phyloP scores from a whole-genome alignment of 2,888 invertebrate genomes.

The Platypus cylindrus region DNA sequence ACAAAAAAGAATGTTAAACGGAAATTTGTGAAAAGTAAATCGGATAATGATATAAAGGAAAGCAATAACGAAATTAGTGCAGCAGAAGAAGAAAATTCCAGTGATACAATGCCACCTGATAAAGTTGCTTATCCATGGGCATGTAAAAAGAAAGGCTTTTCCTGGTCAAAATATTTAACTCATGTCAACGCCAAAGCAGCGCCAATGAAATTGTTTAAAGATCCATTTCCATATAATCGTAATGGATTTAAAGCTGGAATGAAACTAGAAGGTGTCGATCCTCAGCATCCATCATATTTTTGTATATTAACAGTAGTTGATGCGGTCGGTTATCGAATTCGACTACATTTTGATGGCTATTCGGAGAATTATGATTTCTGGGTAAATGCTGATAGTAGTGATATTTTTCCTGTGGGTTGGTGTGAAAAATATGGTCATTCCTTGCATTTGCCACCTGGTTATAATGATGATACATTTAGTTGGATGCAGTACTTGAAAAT shows the following conservation, averaged over 20 bases:
- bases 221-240: conserved; percentile 61
- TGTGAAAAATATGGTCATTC: conserved; percentile 71
- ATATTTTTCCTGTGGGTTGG: conserved; percentile 91
- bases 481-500: conserved; percentile 76
- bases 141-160: conserved; percentile 59
- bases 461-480: conserved; percentile 50
- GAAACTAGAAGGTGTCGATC: conserved; percentile 90
- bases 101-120: conserved; percentile 30
- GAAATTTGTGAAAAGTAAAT: conserved; percentile 23
- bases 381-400: conserved; percentile 83
- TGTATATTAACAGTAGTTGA: conserved; percentile 80
- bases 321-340: conserved; percentile 67
- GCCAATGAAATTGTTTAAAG: conserved; percentile 64
- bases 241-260: conserved; percentile 73
- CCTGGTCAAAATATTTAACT: conserved; percentile 65
- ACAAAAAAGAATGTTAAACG: conserved; percentile 27
- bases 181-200: conserved; percentile 61
- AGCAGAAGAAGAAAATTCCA: conserved; percentile 27
- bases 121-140: conserved; percentile 51
- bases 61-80: conserved; percentile 19
- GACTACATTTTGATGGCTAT: conserved; percentile 87
- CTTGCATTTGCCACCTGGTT: conserved; percentile 67
- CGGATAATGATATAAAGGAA: conserved; percentile 16
- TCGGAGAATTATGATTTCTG: conserved; percentile 84
- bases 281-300: conserved; percentile 77